These are phyloP conservation scores for Parnassius glacialis DNA, from an alignment of 2,888 invertebrate genomes.

Conservation along the genomic window DNA sequence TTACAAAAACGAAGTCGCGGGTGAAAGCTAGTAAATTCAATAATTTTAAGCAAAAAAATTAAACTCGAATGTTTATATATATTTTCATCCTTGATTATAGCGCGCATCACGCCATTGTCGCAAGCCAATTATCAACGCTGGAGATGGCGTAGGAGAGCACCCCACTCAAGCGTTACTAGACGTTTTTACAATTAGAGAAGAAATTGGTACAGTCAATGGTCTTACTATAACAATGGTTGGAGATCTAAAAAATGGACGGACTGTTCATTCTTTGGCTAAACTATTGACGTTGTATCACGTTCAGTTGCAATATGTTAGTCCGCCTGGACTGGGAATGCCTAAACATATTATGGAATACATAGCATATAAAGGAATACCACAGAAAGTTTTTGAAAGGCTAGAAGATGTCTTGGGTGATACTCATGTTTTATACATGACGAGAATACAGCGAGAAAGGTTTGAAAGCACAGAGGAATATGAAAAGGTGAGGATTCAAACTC, in stretches of 20 bases:
- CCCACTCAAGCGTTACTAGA: conserved; percentile 99
- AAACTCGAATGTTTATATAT: too few relatives aligned
- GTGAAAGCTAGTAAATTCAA: not conserved
- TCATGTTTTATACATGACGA: conserved; percentile 98
- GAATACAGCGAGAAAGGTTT: conserved; percentile 98
- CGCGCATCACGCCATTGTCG: conserved; percentile 90
- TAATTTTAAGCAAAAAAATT: too few relatives aligned
- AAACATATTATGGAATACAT: conserved; percentile 90
- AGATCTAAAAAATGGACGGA: conserved; percentile 98
- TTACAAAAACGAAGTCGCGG: not conserved
- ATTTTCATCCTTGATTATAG: conserved; percentile 63
- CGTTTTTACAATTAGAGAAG: conserved; percentile 98
- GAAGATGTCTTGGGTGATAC: conserved; percentile 95
- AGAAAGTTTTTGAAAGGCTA: conserved; percentile 86
- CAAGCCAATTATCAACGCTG: conserved; percentile 98
- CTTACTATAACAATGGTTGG: conserved; percentile 99
- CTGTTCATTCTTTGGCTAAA: conserved; percentile 97
- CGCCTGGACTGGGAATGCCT: conserved; percentile 94
- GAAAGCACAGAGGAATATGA: conserved; percentile 90
- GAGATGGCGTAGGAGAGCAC: conserved; percentile 98
- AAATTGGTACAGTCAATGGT: conserved; percentile 99
- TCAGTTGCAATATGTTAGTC: conserved; percentile 94
- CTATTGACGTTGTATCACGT: conserved; percentile 97
- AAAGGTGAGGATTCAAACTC: conserved; percentile 77
- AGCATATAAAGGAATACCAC: conserved; percentile 87